Base-by-base conservation (phyloP, 2,797 vertebrate genomes). In the Sebastes hopkinsi region DNA sequence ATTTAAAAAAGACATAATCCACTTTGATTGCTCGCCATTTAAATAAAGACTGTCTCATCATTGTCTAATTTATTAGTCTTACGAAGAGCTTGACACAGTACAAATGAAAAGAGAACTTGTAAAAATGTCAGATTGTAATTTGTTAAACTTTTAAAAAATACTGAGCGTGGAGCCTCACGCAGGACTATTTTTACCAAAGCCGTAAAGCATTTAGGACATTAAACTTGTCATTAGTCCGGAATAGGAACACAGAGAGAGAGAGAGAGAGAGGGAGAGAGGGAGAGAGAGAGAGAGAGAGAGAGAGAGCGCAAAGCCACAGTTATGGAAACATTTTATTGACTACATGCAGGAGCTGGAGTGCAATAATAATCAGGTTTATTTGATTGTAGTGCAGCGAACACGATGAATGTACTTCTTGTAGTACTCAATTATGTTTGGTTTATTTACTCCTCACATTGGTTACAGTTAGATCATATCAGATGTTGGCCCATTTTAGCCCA, bases 251-350 rank as follows among this genome's bases (percentile, higher is more conserved):
- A 52, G 9, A 23, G 2, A 14, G 20, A 32, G 55, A 32, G 55
- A 68, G 29, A 22, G 6, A 34, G 32, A 36, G 9, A 32, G n/a
- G 10, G 32, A 54, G 50, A 70, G 14, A 14, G 14, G 3, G 54
- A 25, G 18, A 23, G 2, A 71, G 16, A 14, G 20, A 14, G 20
- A 6, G 38, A 23, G 22, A 22, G 2, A 14, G 20, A 14, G 20
- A 7, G 38, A 23, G n/a, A 20, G 2, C 13, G 22, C 60, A 52
- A 50, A 62, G 22, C n/a, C 3, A 34, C 25, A 61, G 23, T 50
- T 74, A 25, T 64, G 25, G 34, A 67, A 70, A 70, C 55, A 77
- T 54, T 77, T 59, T 54, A 50, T 32, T 71, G 69, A 75, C 42
- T n/a, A 14, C 22, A 64, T 62, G 60, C 27, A 58, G 20, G 30